A percentile compares a stretch with the other conserved stretches of the same genome.
Evolutionary conservation across 2,113 vertebrate species (phyloP).

Genomic region (Bos javanicus): DNA sequence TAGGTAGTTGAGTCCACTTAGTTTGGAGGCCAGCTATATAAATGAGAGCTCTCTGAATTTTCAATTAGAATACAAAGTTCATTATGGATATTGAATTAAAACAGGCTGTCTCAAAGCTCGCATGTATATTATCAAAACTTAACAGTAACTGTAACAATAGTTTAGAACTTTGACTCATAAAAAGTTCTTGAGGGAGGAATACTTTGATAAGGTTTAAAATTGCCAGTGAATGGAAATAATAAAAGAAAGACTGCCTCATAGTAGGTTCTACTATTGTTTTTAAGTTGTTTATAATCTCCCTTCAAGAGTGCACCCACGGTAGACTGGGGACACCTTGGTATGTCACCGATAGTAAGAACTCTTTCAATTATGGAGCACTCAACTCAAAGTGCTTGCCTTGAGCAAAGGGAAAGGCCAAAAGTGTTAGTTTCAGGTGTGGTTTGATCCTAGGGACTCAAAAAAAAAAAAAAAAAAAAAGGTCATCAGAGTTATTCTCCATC

Average conservation of each 20-base stretch:
- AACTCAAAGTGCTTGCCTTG: not conserved
- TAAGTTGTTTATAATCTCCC: not conserved
- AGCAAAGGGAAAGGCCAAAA: not conserved
- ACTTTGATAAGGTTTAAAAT: constrained; percentile 5
- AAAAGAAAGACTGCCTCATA: not conserved
- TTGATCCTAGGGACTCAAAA: not conserved
- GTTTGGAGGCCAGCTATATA: not conserved
- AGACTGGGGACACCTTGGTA: not conserved
- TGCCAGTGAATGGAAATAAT: not conserved
- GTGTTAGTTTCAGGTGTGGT: not conserved
- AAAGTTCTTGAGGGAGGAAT: not conserved
- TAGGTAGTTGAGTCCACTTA: not conserved
- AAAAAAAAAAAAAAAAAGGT: not conserved
- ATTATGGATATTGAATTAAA: not conserved
- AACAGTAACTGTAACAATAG: not conserved
- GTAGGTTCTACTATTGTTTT: not conserved
- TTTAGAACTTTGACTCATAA: not conserved
- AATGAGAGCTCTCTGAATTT: not conserved
- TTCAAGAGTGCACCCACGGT: not conserved
- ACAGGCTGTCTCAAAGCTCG: not conserved
- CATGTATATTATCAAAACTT: not conserved
- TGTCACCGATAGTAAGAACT: not conserved
- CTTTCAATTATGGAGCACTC: not conserved
- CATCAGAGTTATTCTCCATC: not conserved
- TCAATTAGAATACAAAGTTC: not conserved